Conservation (phyloP, 1,140 invertebrate species). For the Rhagoletis zephyria region DNA sequence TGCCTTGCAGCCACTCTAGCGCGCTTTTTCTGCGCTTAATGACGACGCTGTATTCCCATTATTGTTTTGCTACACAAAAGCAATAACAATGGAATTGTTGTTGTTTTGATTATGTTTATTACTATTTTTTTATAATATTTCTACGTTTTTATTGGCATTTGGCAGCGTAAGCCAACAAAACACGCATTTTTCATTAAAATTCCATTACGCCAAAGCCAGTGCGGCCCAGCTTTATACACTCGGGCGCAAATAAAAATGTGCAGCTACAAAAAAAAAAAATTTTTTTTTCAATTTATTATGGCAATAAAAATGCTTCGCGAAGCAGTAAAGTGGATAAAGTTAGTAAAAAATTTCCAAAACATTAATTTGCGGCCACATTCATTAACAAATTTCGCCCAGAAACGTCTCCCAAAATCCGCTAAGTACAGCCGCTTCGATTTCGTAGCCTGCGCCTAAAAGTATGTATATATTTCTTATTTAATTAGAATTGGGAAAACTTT, state of each 20-base stretch:
- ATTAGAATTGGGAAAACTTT: constrained; percentile 51
- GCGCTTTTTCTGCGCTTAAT: neutral
- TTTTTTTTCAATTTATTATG: neutral
- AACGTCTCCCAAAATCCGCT: neutral
- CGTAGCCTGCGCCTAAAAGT: constrained; percentile 59
- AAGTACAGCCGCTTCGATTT: no score
- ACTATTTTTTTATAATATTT: no score
- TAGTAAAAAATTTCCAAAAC: neutral
- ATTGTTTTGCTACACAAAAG: no score
- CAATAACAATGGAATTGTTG: no score
- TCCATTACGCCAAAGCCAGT: neutral
- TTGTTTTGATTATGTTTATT: no score
- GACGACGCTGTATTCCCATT: neutral
- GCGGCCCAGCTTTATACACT: neutral
- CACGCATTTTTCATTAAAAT: constrained; percentile 38
- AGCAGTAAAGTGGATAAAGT: neutral
- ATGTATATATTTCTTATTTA: constrained; percentile 52
- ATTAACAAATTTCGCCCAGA: neutral
- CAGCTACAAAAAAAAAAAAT: neutral
- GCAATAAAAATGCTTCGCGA: neutral
- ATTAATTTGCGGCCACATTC: neutral
- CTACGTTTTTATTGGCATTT: no score
- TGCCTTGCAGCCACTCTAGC: neutral
- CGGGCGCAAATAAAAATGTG: neutral
- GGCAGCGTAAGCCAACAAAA: neutral